Conservation (phyloP, 1,140 invertebrate genomes). For the Drosophila chauvacae region DNA sequence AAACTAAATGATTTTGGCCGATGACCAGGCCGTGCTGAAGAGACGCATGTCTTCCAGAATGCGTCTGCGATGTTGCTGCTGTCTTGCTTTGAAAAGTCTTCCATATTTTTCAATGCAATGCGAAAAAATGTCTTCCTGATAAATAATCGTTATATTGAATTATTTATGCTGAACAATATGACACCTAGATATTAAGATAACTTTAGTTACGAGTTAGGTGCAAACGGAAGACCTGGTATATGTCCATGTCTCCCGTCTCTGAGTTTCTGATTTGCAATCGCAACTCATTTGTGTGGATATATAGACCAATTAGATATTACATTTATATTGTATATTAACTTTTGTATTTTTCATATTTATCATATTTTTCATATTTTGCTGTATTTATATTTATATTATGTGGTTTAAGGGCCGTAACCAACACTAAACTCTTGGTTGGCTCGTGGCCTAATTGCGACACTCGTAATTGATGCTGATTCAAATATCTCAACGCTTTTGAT, state of each 20-base stretch:
- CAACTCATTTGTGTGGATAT: conserved; percentile 71
- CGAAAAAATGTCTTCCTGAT: conserved; percentile 83
- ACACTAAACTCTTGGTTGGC: conserved; percentile 81
- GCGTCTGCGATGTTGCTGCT: conserved; percentile 48
- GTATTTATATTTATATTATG: conserved; percentile 17
- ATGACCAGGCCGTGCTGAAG: conserved; percentile 43
- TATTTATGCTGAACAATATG: conserved; percentile 41
- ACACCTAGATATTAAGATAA: conserved; percentile 42
- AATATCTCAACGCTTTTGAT: conserved; percentile 43
- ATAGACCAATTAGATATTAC: conserved; percentile 74
- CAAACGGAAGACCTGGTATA: conserved; percentile 69
- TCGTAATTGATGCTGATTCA: conserved; percentile 71
- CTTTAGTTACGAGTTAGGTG: conserved; percentile 36
- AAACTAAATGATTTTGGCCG: conserved; percentile 37
- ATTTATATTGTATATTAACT: conserved; percentile 40
- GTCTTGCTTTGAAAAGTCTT: conserved; percentile 55
- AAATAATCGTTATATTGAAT: conserved; percentile 45
- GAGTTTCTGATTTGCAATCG: conserved; percentile 80
- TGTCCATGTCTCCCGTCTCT: conserved; percentile 49
- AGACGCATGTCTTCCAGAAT: conserved; percentile 82
- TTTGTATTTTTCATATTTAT: conserved; percentile 5
- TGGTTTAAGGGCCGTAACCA: conserved; percentile 66
- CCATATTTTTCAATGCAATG: conserved; percentile 62
- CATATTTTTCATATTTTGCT: conserved; percentile 1
- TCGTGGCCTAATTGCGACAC: conserved; percentile 59